Conservation (phyloP, 2,888 invertebrate genomes). For the Tholera decimalis region DNA sequence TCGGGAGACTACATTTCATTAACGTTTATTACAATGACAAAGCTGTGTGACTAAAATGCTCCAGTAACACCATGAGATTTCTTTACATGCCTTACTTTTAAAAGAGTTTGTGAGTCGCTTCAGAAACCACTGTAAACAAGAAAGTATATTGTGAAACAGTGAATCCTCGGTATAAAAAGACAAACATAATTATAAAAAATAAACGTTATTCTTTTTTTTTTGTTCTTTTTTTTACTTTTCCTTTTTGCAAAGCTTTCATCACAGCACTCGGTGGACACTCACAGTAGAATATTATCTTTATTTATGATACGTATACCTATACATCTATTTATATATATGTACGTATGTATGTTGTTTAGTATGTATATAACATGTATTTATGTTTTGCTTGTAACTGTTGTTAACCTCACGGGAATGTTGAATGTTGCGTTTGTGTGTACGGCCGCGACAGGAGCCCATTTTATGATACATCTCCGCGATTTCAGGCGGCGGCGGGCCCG, state of each 20-base stretch:
- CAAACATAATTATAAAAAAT: slow-evolving; percentile 73
- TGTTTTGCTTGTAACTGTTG: slow-evolving; percentile 84
- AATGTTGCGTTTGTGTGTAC: slow-evolving; percentile 74
- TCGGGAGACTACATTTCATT: slow-evolving; percentile 89
- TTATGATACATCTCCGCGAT: slow-evolving; percentile 72
- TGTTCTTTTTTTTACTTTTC: slow-evolving; percentile 86
- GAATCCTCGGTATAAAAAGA: slow-evolving; percentile 61
- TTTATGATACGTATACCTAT: slow-evolving; percentile 71
- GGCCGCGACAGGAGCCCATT: slow-evolving; percentile 66
- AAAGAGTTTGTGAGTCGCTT: slow-evolving; percentile 63
- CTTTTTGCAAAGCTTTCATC: slow-evolving; percentile 89
- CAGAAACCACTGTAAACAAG: slow-evolving; percentile 62
- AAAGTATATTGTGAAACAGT: slow-evolving; percentile 60
- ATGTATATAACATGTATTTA: slow-evolving; percentile 81
- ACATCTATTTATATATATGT: slow-evolving; percentile 68
- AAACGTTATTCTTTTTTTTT: slow-evolving; percentile 86
- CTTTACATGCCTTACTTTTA: slow-evolving; percentile 69
- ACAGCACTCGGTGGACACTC: slow-evolving; percentile 91
- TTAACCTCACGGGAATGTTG: slow-evolving; percentile 85
- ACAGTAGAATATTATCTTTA: slow-evolving; percentile 84
- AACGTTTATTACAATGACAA: slow-evolving; percentile 81
- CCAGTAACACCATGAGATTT: slow-evolving; percentile 77
- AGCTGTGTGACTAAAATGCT: slow-evolving; percentile 84
- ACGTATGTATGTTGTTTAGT: slow-evolving; percentile 66
- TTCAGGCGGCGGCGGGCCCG: slow-evolving; percentile 78